These are phyloP conservation scores for Xenotilapia longispinis DNA, from an alignment of 2,113 vertebrate species.

Conservation along the genomic window DNA sequence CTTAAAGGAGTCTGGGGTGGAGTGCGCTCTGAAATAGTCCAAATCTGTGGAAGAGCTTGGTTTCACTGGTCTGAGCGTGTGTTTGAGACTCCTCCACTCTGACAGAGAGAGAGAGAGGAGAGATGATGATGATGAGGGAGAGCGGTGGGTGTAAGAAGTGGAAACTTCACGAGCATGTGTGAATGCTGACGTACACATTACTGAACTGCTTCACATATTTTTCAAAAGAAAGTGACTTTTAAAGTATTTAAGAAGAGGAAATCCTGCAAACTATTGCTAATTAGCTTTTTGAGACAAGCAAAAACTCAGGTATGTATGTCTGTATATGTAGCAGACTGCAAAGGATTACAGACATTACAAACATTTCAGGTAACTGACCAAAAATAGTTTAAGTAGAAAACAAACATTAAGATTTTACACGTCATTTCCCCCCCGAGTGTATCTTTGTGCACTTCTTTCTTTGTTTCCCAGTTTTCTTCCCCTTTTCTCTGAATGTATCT, in stretches of 20 bases:
- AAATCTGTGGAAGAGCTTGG: slow-evolving; percentile 60
- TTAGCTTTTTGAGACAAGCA: background rate
- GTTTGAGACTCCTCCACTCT: slow-evolving; percentile 42
- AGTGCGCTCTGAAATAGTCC: slow-evolving; percentile 28
- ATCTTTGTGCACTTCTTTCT: background rate
- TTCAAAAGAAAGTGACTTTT: background rate
- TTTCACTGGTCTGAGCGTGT: slow-evolving; percentile 53
- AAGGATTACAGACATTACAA: background rate
- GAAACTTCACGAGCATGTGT: slow-evolving; percentile 54
- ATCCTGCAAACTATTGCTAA: background rate
- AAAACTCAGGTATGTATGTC: background rate
- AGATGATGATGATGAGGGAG: background rate
- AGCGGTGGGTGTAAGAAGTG: slow-evolving; percentile 17
- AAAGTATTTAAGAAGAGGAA: background rate
- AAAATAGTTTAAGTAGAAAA: background rate
- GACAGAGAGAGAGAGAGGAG: slow-evolving; percentile 3
- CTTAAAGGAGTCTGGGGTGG: slow-evolving; percentile 36
- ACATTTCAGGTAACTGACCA: background rate
- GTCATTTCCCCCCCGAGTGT: background rate
- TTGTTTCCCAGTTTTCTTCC: background rate
- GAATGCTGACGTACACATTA: slow-evolving; percentile 49
- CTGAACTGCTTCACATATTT: slow-evolving; percentile 55
- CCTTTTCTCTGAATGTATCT: slow-evolving; percentile 24
- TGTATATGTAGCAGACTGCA: background rate
- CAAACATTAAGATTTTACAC: background rate